Conservation (phyloP, 2,888 invertebrate species). For the Ephialtes manifestator region DNA sequence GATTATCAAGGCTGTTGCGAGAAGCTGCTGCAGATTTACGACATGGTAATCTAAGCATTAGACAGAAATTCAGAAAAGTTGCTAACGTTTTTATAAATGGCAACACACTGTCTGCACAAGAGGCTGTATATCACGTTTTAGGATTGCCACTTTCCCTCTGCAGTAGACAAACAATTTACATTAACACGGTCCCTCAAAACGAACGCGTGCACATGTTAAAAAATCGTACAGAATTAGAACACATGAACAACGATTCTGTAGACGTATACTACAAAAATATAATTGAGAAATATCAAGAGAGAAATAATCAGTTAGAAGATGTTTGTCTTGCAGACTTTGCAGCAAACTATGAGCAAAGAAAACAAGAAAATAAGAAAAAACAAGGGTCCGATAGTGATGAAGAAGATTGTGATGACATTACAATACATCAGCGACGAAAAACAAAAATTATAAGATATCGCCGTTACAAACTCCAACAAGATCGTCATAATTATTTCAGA, state of each 20-base stretch:
- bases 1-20: no score
- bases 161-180: no score
- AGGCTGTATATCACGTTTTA: no score
- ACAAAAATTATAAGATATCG: slow-evolving; percentile 36
- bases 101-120: no score
- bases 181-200: no score
- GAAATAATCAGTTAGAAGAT: slow-evolving; percentile 1
- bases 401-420: slow-evolving; percentile 9
- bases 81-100: no score
- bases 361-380: neutral
- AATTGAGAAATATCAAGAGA: slow-evolving; percentile 32
- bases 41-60: no score
- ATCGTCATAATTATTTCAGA: slow-evolving; percentile 44
- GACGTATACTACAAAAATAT: slow-evolving; percentile 52
- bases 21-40: no score
- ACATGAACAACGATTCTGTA: neutral
- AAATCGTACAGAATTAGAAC: no score
- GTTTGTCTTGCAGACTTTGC: slow-evolving; percentile 51
- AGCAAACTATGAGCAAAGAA: slow-evolving; percentile 20
- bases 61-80: no score
- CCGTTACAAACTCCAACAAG: slow-evolving; percentile 38
- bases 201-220: no score
- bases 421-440: slow-evolving; percentile 17
- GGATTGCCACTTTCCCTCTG: no score
- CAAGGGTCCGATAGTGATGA: slow-evolving; percentile 21